A percentile compares a stretch with the other conserved stretches of the same genome.
phyloP scores from a whole-genome alignment of 2,888 invertebrate genomes.

The Tetropium fuscum region DNA sequence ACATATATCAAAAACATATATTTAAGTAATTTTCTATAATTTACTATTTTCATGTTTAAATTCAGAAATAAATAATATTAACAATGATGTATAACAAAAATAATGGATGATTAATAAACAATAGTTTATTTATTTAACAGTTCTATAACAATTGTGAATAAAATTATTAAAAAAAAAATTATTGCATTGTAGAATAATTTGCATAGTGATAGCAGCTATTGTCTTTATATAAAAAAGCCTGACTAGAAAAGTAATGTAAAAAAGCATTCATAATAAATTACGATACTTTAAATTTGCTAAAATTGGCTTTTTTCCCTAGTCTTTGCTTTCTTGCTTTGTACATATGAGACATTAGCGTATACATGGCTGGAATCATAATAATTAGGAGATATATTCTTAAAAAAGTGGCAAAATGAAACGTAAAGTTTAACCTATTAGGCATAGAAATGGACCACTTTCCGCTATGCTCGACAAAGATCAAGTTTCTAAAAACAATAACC shows the following conservation, averaged over 20 bases:
- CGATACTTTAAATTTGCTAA: slow-evolving; percentile 25
- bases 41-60: too few relatives aligned
- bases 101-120: too few relatives aligned
- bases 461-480: slow-evolving; percentile 91
- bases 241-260: slow-evolving; percentile 4
- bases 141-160: not conserved
- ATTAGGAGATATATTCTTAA: slow-evolving; percentile 83
- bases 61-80: too few relatives aligned
- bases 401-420: slow-evolving; percentile 86
- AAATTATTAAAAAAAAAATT: not conserved
- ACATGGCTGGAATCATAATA: slow-evolving; percentile 81
- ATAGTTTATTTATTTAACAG: not conserved
- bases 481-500: slow-evolving; percentile 82
- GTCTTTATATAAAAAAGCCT: not conserved
- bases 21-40: too few relatives aligned
- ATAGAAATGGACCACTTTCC: slow-evolving; percentile 78
- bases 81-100: too few relatives aligned
- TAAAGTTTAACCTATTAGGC: slow-evolving; percentile 88
- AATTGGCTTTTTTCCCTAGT: slow-evolving; percentile 61
- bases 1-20: too few relatives aligned
- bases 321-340: slow-evolving; percentile 78
- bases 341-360: slow-evolving; percentile 88
- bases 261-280: slow-evolving; percentile 8
- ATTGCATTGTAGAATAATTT: not conserved
- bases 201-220: not conserved